Evolutionary conservation across 2,888 invertebrate genomes (phyloP).

Genomic region (Drosophila cracens): DNA sequence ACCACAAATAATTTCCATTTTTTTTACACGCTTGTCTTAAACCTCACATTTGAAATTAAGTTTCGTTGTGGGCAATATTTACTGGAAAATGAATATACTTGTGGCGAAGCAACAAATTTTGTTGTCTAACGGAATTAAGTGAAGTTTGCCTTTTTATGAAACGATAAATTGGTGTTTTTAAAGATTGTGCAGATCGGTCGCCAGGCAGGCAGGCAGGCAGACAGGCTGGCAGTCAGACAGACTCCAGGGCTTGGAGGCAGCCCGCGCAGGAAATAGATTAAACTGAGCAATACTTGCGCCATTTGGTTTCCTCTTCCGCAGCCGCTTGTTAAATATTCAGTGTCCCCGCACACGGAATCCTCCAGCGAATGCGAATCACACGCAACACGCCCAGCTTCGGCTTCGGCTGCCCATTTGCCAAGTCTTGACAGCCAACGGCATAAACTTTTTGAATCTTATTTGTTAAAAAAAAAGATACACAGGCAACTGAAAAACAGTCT

Average conservation of each 20-base stretch:
- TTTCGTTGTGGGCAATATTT: slow-evolving; percentile 44
- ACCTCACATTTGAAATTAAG: slow-evolving; percentile 29
- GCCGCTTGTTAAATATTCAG: slow-evolving; percentile 71
- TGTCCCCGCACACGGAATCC: slow-evolving; percentile 36
- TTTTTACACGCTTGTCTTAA: neutral
- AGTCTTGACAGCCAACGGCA: slow-evolving; percentile 71
- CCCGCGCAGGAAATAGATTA: slow-evolving; percentile 75
- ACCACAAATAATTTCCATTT: neutral
- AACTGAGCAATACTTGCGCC: slow-evolving; percentile 73
- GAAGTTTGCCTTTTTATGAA: slow-evolving; percentile 80
- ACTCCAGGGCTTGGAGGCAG: slow-evolving; percentile 21
- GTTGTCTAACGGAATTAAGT: slow-evolving; percentile 67
- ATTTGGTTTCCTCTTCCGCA: slow-evolving; percentile 73
- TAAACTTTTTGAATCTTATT: slow-evolving; percentile 81
- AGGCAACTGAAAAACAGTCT: slow-evolving; percentile 26
- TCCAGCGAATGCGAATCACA: slow-evolving; percentile 59
- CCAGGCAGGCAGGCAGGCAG: neutral
- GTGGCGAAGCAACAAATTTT: slow-evolving; percentile 42
- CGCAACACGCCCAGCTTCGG: slow-evolving; percentile 34
- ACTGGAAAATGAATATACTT: slow-evolving; percentile 44
- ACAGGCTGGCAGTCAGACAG: slow-evolving; percentile 7
- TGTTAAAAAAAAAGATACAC: slow-evolving; percentile 38
- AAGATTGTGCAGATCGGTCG: slow-evolving; percentile 65
- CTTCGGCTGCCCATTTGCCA: slow-evolving; percentile 60
- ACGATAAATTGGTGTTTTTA: slow-evolving; percentile 83